Conservation (phyloP, 2,797 vertebrate species). For the Danio kyathit region DNA sequence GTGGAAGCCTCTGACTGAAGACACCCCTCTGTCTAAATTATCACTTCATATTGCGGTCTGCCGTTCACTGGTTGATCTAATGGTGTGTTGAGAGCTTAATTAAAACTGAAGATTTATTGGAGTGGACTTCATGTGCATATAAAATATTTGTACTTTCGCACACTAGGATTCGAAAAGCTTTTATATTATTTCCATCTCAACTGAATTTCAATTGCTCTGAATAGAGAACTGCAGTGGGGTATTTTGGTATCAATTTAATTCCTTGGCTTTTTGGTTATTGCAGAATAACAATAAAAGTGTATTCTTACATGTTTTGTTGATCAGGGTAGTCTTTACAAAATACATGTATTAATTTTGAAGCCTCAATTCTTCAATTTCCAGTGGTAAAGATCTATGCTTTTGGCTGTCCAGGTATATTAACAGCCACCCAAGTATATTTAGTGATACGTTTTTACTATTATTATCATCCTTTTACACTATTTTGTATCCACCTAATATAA, state of each 20-base stretch:
- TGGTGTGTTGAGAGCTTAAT: constrained; percentile 60
- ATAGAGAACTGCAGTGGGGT: neutral
- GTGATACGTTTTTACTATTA: too few species aligned
- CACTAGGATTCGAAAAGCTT: constrained; percentile 27
- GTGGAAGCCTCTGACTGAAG: constrained; percentile 49
- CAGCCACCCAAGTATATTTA: too few species aligned
- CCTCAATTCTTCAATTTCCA: neutral
- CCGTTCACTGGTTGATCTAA: constrained; percentile 50
- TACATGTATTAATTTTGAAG: neutral
- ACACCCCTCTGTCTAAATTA: constrained; percentile 51
- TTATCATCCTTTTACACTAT: too few species aligned
- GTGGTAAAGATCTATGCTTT: neutral
- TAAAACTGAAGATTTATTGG: constrained; percentile 61
- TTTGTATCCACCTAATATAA: too few species aligned
- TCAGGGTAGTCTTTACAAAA: neutral
- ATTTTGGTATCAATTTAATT: neutral
- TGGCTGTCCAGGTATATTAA: too few species aligned
- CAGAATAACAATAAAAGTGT: neutral
- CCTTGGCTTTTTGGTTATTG: neutral
- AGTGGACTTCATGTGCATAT: constrained; percentile 46
- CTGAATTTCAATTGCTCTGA: constrained; percentile 12
- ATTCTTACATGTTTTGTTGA: neutral
- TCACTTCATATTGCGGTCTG: constrained; percentile 54
- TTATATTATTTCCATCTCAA: neutral
- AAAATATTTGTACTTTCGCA: constrained; percentile 42